These are phyloP conservation scores for Thera britannica DNA, from an alignment of 2,888 invertebrate species.

Conservation along the genomic window DNA sequence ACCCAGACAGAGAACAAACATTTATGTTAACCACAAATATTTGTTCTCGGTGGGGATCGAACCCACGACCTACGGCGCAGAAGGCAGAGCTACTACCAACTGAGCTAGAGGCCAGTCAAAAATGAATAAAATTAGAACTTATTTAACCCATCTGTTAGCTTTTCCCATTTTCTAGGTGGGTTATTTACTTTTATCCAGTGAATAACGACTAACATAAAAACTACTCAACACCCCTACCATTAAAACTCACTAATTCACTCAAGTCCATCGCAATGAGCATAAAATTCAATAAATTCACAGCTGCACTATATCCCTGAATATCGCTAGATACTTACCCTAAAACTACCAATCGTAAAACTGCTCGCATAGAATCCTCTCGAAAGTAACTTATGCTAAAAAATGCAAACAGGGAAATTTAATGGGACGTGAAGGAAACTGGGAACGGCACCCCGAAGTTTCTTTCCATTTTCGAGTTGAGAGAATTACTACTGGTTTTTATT, in stretches of 20 bases:
- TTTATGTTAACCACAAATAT: too few species aligned
- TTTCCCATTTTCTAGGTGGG: too few species aligned
- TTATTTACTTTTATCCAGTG: neutral
- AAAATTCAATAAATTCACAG: constrained; percentile 57
- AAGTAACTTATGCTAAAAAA: constrained; percentile 84
- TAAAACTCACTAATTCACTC: constrained; percentile 51
- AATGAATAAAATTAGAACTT: too few species aligned
- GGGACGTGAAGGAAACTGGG: constrained; percentile 81
- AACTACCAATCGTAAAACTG: constrained; percentile 77
- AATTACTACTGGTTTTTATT: constrained; percentile 53
- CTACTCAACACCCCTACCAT: constrained; percentile 29
- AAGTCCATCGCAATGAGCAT: constrained; percentile 49
- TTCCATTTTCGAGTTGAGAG: constrained; percentile 60
- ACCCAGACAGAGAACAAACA: too few species aligned
- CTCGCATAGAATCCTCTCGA: constrained; percentile 62
- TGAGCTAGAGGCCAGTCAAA: too few species aligned
- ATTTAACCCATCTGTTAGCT: too few species aligned
- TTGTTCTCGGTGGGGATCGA: too few species aligned
- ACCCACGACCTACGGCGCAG: too few species aligned
- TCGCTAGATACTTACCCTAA: constrained; percentile 55
- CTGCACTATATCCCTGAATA: constrained; percentile 46
- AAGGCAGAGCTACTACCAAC: too few species aligned
- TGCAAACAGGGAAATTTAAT: constrained; percentile 84
- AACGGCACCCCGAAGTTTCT: constrained; percentile 73
- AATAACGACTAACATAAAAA: constrained; percentile 1